phyloP scores from a whole-genome alignment of 2,888 invertebrate species.

The Strigamia transsilvanica region DNA sequence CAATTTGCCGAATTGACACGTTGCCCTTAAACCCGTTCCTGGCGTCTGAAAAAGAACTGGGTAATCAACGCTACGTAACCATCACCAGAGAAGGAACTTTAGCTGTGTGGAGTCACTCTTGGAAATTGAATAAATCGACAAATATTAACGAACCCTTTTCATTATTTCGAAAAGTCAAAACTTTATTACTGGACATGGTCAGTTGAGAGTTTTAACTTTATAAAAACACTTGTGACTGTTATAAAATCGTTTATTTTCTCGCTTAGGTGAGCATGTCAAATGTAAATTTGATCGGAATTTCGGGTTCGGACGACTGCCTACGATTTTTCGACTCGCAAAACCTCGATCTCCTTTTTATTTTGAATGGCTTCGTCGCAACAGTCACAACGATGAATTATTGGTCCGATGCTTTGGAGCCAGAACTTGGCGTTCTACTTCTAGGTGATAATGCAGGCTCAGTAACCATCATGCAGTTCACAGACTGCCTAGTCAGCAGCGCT shows the following conservation, averaged over 20 bases:
- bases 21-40: neutral
- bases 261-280: neutral
- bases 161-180: neutral
- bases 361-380: neutral
- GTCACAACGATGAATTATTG: neutral
- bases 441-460: conserved; percentile 1
- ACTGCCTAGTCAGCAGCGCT: neutral
- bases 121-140: neutral
- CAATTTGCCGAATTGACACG: neutral
- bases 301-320: neutral
- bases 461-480: neutral
- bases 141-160: neutral
- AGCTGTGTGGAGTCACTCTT: neutral
- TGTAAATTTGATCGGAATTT: neutral
- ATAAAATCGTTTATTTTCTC: neutral
- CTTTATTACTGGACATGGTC: neutral
- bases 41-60: neutral
- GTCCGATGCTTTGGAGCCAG: neutral
- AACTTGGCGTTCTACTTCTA: neutral
- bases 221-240: neutral
- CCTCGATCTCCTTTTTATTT: neutral
- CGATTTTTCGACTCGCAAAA: neutral
- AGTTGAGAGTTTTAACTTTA: neutral
- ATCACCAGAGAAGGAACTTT: neutral
- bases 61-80: neutral